Base-by-base conservation (phyloP, 2,888 invertebrate species). In the Zelleria hepariella region DNA sequence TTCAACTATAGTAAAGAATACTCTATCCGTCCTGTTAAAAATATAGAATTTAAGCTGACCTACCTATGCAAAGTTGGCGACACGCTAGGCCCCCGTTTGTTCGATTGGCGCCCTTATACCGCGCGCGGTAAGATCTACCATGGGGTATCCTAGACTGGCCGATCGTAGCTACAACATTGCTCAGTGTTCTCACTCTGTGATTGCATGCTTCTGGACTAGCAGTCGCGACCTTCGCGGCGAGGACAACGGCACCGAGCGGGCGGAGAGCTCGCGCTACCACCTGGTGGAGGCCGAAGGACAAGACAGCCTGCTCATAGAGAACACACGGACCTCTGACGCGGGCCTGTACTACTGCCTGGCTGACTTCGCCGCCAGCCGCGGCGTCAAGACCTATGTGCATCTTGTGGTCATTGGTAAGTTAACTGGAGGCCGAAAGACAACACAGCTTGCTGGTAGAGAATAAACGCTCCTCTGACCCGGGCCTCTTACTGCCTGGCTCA, bases 261-360 rank as follows among this genome's bases (percentile, higher is more conserved):
- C 74, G 1, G 62, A 70, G 5, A 70, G 67, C 57, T 71, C 72
- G 2, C 74, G 83, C 5, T 86, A 80, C 68, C 74, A 72, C 24
- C 72, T 82, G 60, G 70, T 84, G 57, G 75, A 77, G 55, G 68
- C 64, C 2, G 75, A 72, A 2, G 77, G 73, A 5, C 51, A 73
- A 57, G 75, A 72, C 56, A 73, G 68, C 59, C 74, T 88, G 57
- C 74, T 78, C 69, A 80, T 88, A 21, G 61, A 71, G 7, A 63
- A 65, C 7, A 79, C 81, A 42, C 68, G 68, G 4, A 71, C 80
- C 0, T 66, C 75, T 0, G 88, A 88, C 61, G 80, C 77, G 0
- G 88, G 86, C 21, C 57, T 74, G 49, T 88, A 88, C 68, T 75
- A 73, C 48, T 88, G 88, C 67, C 68, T 77, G 42, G 86, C 80